Conservation (phyloP, 2,888 invertebrate genomes). For the Elysia crispata region DNA sequence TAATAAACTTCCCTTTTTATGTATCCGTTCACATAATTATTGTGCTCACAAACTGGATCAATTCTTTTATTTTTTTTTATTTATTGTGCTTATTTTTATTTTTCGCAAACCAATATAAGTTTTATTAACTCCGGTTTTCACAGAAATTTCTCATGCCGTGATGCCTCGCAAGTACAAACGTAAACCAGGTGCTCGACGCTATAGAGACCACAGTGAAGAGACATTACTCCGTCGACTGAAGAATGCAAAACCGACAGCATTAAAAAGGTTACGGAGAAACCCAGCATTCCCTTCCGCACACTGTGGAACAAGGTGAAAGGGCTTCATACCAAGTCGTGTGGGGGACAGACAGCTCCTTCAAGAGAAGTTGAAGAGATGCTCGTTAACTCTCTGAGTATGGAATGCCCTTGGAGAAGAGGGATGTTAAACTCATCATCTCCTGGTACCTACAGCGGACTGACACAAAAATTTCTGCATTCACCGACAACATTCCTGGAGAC, state of each 20-base stretch:
- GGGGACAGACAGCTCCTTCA: constrained; percentile 11
- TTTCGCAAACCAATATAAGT: not conserved
- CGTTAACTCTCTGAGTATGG: no score
- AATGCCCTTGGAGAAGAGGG: not conserved
- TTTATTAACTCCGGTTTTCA: not conserved
- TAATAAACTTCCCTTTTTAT: no score
- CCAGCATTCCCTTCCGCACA: constrained; percentile 23
- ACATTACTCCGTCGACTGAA: constrained; percentile 18
- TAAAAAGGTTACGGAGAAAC: not conserved
- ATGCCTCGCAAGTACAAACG: constrained; percentile 29
- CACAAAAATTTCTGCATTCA: not conserved
- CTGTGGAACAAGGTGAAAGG: constrained; percentile 29
- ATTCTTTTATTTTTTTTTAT: not conserved
- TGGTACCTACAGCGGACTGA: not conserved
- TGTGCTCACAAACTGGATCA: no score
- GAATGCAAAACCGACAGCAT: constrained; percentile 1
- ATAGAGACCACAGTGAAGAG: constrained; percentile 12
- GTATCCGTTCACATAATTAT: no score
- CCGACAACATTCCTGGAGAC: not conserved
- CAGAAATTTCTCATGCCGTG: not conserved
- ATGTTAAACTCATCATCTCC: not conserved
- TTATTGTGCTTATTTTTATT: not conserved
- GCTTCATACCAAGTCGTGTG: constrained; percentile 15
- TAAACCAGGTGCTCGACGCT: constrained; percentile 14
- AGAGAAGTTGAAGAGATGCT: constrained; percentile 32